Evolutionary conservation across 2,797 vertebrate genomes (phyloP).

Genomic region (Coregonus ussuriensis): DNA sequence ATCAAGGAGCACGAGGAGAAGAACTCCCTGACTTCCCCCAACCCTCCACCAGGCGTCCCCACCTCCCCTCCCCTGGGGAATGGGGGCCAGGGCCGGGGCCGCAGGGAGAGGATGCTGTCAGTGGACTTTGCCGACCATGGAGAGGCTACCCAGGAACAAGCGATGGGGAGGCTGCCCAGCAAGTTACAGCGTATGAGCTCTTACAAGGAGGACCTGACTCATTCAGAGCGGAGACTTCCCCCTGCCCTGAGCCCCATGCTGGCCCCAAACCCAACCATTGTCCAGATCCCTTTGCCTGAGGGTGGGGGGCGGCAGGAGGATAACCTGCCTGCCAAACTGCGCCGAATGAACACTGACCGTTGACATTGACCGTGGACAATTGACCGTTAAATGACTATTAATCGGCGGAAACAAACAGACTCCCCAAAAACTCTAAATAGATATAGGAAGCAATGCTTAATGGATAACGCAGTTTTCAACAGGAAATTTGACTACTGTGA

Average conservation of each 20-base stretch:
- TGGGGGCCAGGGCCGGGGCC: slow-evolving; percentile 47
- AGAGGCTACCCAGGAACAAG: slow-evolving; percentile 63
- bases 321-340: slow-evolving; percentile 79
- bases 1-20: slow-evolving; percentile 88
- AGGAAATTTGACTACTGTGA: slow-evolving; percentile 57
- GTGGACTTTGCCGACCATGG: slow-evolving; percentile 69
- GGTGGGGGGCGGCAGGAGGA: slow-evolving; percentile 68
- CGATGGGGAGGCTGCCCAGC: slow-evolving; percentile 68
- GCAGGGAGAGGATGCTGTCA: slow-evolving; percentile 76
- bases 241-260: slow-evolving; percentile 42
- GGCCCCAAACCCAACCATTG: slow-evolving; percentile 30
- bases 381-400: background rate
- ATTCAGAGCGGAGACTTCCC: slow-evolving; percentile 57
- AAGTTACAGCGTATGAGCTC: slow-evolving; percentile 84
- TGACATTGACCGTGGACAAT: slow-evolving; percentile 54
- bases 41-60: slow-evolving; percentile 52
- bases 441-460: slow-evolving; percentile 39
- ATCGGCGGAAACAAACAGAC: background rate
- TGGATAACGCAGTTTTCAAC: slow-evolving; percentile 56
- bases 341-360: slow-evolving; percentile 76
- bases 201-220: slow-evolving; percentile 74
- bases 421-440: background rate
- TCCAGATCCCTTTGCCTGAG: slow-evolving; percentile 55
- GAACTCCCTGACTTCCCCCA: slow-evolving; percentile 71
- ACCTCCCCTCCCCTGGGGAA: slow-evolving; percentile 61